Base-by-base conservation (phyloP, 2,888 invertebrate genomes). In the Carpatolechia fugitivella region DNA sequence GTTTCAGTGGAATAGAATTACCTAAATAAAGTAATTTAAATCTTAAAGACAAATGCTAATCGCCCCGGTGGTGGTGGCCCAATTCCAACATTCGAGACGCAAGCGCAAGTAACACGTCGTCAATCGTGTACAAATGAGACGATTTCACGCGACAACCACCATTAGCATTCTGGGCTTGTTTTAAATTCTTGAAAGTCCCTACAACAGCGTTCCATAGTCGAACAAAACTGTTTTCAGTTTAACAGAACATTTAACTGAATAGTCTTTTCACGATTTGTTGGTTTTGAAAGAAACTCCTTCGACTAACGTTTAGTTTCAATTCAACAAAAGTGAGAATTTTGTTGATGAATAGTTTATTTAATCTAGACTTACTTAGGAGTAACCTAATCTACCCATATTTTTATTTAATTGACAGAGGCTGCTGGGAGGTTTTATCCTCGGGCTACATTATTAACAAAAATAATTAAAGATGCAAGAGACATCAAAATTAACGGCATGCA, bases 151-250 rank as follows among this genome's bases (percentile, higher is more conserved):
- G 63, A 67, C 66, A 60, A 8, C 55, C 29, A 51, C 60, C 64
- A 81, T 81, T 80, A 76, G 69, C 72, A 80, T 80, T 78, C 77
- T 49, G 56, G 65, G 66, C 62, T 64, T 73, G 70, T 73, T 71
- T 72, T 72, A 69, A 75, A 82, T 81, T 78, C 80, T 69, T 63
- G 59, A 61, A 63, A 63, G 65, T 64, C 68, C 73, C 72, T 70
- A 66, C 69, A 69, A 68, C 66, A 63, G 62, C 69, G 16, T 52
- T 11, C 16, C 47, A 44, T 44, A 24, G 46, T 30, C 13, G 16
- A 47, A 38, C 30, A 11, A 18, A 35, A 24, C 47, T 13, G 7
- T 47, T 30, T 10, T 14, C n/a, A 14, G 20, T 30, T 31, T 47
- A 31, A 31, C 40, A 8, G 1, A 3, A 24, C 24, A 24, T 24